phyloP scores from a whole-genome alignment of 2,888 invertebrate species.

The Invenusta paracnida region DNA sequence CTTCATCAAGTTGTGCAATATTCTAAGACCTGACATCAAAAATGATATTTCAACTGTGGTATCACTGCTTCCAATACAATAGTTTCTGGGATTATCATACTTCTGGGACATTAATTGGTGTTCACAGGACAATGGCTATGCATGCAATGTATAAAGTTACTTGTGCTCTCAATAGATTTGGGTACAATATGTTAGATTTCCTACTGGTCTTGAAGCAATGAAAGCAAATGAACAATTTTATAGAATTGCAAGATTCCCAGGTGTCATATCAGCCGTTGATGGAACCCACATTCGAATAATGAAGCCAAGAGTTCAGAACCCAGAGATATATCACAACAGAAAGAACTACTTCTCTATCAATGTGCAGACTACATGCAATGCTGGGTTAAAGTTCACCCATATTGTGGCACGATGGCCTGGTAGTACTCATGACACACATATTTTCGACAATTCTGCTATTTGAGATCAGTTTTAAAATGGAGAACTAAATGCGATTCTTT shows the following conservation, averaged over 20 bases:
- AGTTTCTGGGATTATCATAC: constrained; percentile 21
- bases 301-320: constrained; percentile 17
- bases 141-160: constrained; percentile 16
- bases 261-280: constrained; percentile 29
- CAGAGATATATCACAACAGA: constrained; percentile 30
- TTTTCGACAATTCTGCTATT: constrained; percentile 28
- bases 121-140: constrained; percentile 24
- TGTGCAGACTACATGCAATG: constrained; percentile 22
- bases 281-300: constrained; percentile 30
- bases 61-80: constrained; percentile 32
- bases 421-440: constrained; percentile 14
- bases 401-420: constrained; percentile 33
- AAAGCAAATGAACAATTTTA: constrained; percentile 24
- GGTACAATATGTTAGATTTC: constrained; percentile 17
- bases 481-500: constrained; percentile 19
- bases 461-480: not conserved
- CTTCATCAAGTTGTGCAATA: constrained; percentile 20
- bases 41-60: not conserved
- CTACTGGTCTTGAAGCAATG: constrained; percentile 8
- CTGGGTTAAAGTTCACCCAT: not conserved
- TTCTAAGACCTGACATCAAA: not conserved
- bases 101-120: constrained; percentile 28
- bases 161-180: constrained; percentile 15
- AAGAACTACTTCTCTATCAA: constrained; percentile 31
- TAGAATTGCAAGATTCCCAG: constrained; percentile 22